Base-by-base conservation (phyloP, 2,113 vertebrate species). In the Clarias macrocephalus region DNA sequence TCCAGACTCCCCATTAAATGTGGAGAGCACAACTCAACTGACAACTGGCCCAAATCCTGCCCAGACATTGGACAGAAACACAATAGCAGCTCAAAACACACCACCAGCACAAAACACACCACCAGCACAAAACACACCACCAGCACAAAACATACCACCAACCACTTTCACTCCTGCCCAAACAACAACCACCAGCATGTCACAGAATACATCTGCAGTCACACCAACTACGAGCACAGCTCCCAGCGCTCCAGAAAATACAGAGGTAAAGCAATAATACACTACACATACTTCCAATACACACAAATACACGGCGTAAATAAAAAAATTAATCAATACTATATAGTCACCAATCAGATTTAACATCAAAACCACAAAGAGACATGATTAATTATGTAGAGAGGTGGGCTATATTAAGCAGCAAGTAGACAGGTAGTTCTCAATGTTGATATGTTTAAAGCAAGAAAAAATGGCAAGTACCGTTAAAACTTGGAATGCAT, bases 1-100 rank as follows among this genome's bases (percentile, higher is more conserved):
- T 88, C 91, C 93, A 88, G 77, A 76, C 25, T 33, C 75, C 59
- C 68, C 48, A 42, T 42, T 81, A 80, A 37, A 42, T 25, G 13
- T 23, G 57, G 12, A 73, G 0, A 87, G 68, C 8, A 3, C 80
- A 68, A 19, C 79, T 30, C 70, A 52, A 13, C 59, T 60, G 23
- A 13, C 42, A 54, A 18, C 85, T 65, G 75, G 72, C 82, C 65
- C 83, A 30, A 87, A 30, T 52, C n/a, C 62, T 56, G 42, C 75
- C 19, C 81, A 42, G 19, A 62, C 84, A 65, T 3, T 48, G 10
- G 79, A 80, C 80, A 48, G 48, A 48, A 48, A 48, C 42, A 42
- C 3, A 42, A 3, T 5, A 42, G 3, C 42, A 42, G 42, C 42
- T 5, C 42, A 3, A 42, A 3, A 42, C 48, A 48, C 48, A 48